phyloP scores from a whole-genome alignment of 2,113 vertebrate genomes.

The Elgaria multicarinata region DNA sequence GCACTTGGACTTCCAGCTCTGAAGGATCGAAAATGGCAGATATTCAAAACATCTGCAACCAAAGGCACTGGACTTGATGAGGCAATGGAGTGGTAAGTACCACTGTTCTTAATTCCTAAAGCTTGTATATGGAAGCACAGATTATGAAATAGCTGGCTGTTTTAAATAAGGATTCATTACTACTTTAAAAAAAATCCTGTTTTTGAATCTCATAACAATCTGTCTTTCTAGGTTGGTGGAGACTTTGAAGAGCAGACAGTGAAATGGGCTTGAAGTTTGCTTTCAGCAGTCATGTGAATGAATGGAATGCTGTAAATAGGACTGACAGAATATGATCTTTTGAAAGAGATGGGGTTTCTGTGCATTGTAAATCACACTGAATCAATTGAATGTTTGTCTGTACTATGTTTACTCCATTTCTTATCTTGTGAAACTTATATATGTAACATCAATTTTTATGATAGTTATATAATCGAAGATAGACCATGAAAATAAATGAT shows the following conservation, averaged over 20 bases:
- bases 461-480: conserved; percentile 48
- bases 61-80: conserved; percentile 96
- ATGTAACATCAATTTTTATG: conserved; percentile 67
- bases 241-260: conserved; percentile 95
- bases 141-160: background rate
- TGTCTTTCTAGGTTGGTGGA: conserved; percentile 90
- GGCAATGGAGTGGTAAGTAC: conserved; percentile 94
- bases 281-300: conserved; percentile 56
- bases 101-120: background rate
- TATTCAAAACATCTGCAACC: conserved; percentile 97
- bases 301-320: conserved; percentile 67
- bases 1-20: conserved; percentile 91
- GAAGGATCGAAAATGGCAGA: conserved; percentile 99
- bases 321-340: conserved; percentile 46
- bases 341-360: conserved; percentile 26
- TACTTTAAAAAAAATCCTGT: background rate
- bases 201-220: conserved; percentile 17
- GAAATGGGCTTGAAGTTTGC: conserved; percentile 53
- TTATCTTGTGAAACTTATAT: conserved; percentile 62
- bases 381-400: conserved; percentile 60
- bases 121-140: background rate
- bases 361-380: conserved; percentile 53
- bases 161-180: background rate
- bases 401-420: conserved; percentile 55
- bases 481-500: conserved; percentile 11